These are phyloP conservation scores for Antheraea mylitta DNA, from an alignment of 1,140 invertebrate genomes.

Conservation along the genomic window DNA sequence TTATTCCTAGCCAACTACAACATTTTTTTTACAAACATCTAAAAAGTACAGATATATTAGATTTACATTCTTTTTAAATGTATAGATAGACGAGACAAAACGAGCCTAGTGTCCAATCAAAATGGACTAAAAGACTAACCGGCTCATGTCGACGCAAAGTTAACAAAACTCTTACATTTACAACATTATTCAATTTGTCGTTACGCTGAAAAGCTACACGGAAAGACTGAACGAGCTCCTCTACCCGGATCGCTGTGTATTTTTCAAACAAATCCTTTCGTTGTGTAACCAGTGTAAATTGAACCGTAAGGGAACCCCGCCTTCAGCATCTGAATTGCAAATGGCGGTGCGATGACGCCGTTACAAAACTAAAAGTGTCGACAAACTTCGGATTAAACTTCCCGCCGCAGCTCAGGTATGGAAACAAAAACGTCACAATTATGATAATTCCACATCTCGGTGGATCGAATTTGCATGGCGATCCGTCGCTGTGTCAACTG, in stretches of 20 bases:
- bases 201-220: constrained; percentile 47
- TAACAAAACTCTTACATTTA: constrained; percentile 35
- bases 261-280: constrained; percentile 69
- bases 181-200: constrained; percentile 59
- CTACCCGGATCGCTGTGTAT: constrained; percentile 49
- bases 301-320: constrained; percentile 33
- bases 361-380: constrained; percentile 74
- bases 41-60: no score
- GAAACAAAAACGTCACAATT: constrained; percentile 77
- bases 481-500: constrained; percentile 73
- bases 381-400: constrained; percentile 75
- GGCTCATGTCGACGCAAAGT: constrained; percentile 19
- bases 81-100: not conserved
- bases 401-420: constrained; percentile 55
- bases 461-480: constrained; percentile 75
- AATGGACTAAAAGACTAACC: not conserved
- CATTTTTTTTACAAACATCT: no score
- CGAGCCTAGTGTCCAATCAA: not conserved
- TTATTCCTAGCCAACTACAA: no score
- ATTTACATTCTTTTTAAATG: no score
- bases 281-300: constrained; percentile 36
- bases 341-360: constrained; percentile 61
- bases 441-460: constrained; percentile 74
- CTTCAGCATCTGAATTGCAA: constrained; percentile 66
- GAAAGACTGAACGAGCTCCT: constrained; percentile 35